A percentile compares a stretch with the other conserved stretches of the same genome.
Conservation (phyloP, 2,797 vertebrate species). For the Peromyscus nudipes region DNA sequence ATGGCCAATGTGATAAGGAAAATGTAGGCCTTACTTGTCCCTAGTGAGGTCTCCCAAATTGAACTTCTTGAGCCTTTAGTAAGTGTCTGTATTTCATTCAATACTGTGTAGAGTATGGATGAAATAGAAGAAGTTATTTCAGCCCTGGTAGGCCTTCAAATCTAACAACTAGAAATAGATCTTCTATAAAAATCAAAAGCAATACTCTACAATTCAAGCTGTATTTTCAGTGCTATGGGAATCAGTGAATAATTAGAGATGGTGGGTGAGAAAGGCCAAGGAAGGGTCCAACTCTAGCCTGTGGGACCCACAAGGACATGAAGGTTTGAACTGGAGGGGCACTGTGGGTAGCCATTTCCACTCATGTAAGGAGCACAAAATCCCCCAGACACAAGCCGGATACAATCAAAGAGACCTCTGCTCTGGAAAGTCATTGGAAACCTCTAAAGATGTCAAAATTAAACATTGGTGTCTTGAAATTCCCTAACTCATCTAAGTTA, state of each 20-base stretch:
- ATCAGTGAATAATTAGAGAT: not conserved
- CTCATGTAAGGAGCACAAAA: not conserved
- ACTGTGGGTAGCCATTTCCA: not conserved
- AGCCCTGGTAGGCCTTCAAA: not conserved
- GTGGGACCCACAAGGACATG: not conserved
- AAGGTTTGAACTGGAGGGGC: not conserved
- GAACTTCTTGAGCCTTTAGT: not conserved
- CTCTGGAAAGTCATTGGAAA: not conserved
- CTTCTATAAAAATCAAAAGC: not conserved
- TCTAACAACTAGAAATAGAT: slow-evolving; percentile 47
- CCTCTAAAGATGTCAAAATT: not conserved
- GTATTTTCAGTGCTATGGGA: not conserved
- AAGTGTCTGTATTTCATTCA: not conserved
- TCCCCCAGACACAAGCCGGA: not conserved
- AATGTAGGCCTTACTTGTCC: not conserved
- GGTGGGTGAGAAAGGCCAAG: not conserved
- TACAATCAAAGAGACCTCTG: not conserved
- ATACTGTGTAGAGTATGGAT: not conserved
- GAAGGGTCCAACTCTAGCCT: not conserved
- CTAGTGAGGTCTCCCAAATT: not conserved
- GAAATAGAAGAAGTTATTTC: not conserved
- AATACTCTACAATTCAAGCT: not conserved
- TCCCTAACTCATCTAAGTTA: not conserved
- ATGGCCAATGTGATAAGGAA: not conserved
- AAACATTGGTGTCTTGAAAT: not conserved